phyloP scores from a whole-genome alignment of 2,888 invertebrate genomes.

The Drosophila neutralis region DNA sequence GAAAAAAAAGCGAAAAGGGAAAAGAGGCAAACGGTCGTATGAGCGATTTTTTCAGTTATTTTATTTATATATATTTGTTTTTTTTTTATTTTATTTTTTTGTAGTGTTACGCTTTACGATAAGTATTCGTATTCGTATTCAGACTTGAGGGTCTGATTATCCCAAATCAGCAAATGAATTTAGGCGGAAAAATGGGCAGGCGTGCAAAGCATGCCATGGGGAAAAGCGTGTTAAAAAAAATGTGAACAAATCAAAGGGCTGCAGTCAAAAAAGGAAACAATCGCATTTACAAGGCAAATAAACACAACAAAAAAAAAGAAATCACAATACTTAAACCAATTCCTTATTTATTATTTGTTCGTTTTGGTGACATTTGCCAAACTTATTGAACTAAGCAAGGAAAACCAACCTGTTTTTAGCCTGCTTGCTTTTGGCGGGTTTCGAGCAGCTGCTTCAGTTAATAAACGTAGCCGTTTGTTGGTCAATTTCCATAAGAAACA shows the following conservation, averaged over 20 bases:
- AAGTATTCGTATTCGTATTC: slow-evolving; percentile 5
- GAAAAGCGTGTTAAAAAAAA: slow-evolving; percentile 29
- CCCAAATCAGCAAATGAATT: slow-evolving; percentile 59
- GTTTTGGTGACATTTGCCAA: slow-evolving; percentile 32
- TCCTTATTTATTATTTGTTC: not conserved
- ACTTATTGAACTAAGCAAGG: slow-evolving; percentile 46
- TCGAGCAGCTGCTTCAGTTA: slow-evolving; percentile 14
- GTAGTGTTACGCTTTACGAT: slow-evolving; percentile 38
- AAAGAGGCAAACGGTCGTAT: slow-evolving; percentile 54
- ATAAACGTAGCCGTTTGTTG: slow-evolving; percentile 45
- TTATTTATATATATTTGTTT: slow-evolving; percentile 5
- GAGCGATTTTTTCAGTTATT: slow-evolving; percentile 55
- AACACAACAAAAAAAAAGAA: not conserved
- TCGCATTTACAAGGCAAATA: slow-evolving; percentile 33
- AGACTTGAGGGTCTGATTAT: slow-evolving; percentile 41
- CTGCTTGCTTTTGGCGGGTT: not conserved
- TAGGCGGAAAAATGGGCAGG: slow-evolving; percentile 49
- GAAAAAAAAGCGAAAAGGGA: not conserved
- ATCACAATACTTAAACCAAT: slow-evolving; percentile 13
- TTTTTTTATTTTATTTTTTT: slow-evolving; percentile 5
- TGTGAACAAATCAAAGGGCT: slow-evolving; percentile 42
- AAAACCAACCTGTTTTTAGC: slow-evolving; percentile 56
- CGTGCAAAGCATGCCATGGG: slow-evolving; percentile 3
- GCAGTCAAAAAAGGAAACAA: not conserved
- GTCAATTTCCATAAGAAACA: slow-evolving; percentile 65